Base-by-base conservation (phyloP, 2,113 vertebrate species). In the Equus przewalskii region DNA sequence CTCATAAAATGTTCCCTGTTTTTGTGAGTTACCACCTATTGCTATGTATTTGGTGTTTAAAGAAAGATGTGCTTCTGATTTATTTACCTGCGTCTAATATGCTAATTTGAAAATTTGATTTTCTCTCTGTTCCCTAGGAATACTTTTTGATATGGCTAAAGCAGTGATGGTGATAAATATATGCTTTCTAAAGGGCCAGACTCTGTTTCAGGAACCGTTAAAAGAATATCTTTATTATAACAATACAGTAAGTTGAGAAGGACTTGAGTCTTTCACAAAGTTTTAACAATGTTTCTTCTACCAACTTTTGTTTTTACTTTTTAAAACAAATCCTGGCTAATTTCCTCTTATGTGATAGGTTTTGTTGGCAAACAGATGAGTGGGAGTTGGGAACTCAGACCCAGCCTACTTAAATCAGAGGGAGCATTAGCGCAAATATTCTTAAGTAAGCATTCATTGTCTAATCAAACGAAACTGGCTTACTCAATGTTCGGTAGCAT, bases 391-490 rank as follows among this genome's bases (percentile, higher is more conserved):
- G 18, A 98, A 92, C 88, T 56, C 44, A 62, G 26, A 22, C 90
- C 95, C 93, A 95, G 93, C 79, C 87, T 7, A 95, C 62, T 97
- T n/a, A 72, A 79, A 88, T 97, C 89, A 97, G 89, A 98, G 96
- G 85, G 60, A 69, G 65, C 30, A 98, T 98, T 96, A 97, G 73
- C 0, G 1, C 86, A 97, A 97, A 96, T 96, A 97, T 95, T 97
- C 96, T 97, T 97, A 97, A 98, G 84, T n/a, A 97, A 89, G 96
- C 89, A 94, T 96, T 98, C 90, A 81, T 69, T 88, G 58, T 90
- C 81, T 98, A 97, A 97, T 97, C 96, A 97, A 98, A 98, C 36
- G 15, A 83, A 98, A 92, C 69, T 92, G 91, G 60, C 80, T 98
- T 97, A 96, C 41, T 80, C 89, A 79, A 83, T 96, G 83, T 92